Conservation (phyloP, 1,140 invertebrate species). For the Lepeophtheirus salmonis region DNA sequence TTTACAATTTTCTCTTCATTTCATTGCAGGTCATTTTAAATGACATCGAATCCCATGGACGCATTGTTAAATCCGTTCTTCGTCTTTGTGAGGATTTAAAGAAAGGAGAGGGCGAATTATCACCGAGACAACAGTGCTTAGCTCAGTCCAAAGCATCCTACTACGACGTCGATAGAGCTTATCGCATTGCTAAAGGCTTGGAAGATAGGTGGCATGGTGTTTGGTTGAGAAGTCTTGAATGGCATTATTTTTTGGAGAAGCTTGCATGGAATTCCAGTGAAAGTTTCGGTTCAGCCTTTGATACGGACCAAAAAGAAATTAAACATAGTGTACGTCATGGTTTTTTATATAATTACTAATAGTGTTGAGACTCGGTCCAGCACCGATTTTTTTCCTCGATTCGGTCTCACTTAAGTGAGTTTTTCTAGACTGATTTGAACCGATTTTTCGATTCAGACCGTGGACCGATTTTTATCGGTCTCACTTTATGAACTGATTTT, state of each 20-base stretch:
- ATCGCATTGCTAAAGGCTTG: background rate
- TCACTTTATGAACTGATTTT: too few relatives aligned
- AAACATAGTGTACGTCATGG: too few relatives aligned
- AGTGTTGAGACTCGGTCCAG: too few relatives aligned
- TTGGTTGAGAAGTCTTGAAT: slow-evolving; percentile 1
- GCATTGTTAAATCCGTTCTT: slow-evolving; percentile 5
- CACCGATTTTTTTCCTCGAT: too few relatives aligned
- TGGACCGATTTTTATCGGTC: too few relatives aligned
- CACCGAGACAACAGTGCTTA: background rate
- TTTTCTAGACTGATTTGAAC: too few relatives aligned
- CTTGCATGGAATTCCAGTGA: background rate
- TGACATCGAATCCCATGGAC: slow-evolving; percentile 10
- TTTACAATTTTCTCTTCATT: background rate
- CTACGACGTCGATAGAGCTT: background rate
- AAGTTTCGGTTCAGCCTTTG: too few relatives aligned
- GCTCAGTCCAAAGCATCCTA: background rate
- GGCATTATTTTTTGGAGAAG: slow-evolving; percentile 5
- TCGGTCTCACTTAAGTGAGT: too few relatives aligned
- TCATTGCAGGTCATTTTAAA: background rate
- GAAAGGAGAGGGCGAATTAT: background rate
- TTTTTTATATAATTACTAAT: too few relatives aligned
- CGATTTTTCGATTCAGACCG: too few relatives aligned
- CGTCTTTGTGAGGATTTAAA: slow-evolving; percentile 6
- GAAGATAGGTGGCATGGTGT: background rate
- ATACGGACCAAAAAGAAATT: too few relatives aligned